A percentile compares a stretch with the other conserved stretches of the same genome.
phyloP scores from a whole-genome alignment of 2,888 invertebrate species.

The Eupithecia pulchellata region DNA sequence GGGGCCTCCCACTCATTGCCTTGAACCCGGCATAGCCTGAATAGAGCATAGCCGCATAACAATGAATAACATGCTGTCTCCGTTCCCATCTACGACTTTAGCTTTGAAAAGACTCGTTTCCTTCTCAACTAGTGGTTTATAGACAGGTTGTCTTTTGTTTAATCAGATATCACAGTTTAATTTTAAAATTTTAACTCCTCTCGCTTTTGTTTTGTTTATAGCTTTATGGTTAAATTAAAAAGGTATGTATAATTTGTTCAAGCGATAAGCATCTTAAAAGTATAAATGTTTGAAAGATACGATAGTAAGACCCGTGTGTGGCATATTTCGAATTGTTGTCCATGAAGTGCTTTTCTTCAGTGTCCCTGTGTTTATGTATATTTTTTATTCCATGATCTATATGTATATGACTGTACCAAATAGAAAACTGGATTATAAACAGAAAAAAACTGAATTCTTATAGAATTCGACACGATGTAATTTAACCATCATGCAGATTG shows the following conservation, averaged over 20 bases:
- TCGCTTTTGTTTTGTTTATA: not conserved
- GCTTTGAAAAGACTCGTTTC: not conserved
- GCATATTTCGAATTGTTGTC: not conserved
- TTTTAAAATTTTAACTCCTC: not conserved
- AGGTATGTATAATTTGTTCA: not conserved
- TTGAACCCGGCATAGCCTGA: slow-evolving; percentile 71
- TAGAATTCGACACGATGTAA: no score
- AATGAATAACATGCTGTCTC: slow-evolving; percentile 46
- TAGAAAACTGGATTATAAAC: no score
- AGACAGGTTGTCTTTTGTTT: not conserved
- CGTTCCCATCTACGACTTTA: not conserved
- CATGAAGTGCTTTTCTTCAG: not conserved
- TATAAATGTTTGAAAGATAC: not conserved
- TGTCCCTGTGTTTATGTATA: not conserved
- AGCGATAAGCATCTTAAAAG: not conserved
- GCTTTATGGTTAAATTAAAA: no score
- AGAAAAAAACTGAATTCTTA: not conserved
- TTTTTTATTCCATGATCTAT: not conserved
- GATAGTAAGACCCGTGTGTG: not conserved
- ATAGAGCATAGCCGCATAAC: slow-evolving; percentile 73
- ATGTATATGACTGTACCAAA: not conserved
- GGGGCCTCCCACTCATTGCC: slow-evolving; percentile 70
- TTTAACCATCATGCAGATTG: no score
- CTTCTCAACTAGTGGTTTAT: not conserved
- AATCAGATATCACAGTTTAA: not conserved